These are phyloP conservation scores for Pelodytes ibericus DNA, from an alignment of 2,797 vertebrate species.

Conservation along the genomic window DNA sequence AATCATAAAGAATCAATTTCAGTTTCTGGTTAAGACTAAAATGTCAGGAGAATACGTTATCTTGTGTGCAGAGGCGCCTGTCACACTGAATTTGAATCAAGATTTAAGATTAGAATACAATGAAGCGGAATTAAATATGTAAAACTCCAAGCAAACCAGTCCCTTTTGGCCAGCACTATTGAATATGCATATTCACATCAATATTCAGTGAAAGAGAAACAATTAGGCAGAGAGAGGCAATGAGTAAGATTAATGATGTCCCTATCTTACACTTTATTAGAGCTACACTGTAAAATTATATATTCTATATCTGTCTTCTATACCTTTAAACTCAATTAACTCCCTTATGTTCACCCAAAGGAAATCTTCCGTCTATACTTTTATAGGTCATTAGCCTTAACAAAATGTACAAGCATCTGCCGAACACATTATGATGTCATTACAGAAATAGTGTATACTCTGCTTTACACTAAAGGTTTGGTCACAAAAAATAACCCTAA, in stretches of 20 bases:
- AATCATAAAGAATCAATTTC: constrained; percentile 52
- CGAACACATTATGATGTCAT: constrained; percentile 1
- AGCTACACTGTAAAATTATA: constrained; percentile 39
- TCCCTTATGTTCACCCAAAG: constrained; percentile 50
- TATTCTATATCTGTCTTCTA: constrained; percentile 22
- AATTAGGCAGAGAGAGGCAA: constrained; percentile 48
- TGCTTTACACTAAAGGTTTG: not conserved
- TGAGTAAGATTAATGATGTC: constrained; percentile 51
- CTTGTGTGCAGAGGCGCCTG: constrained; percentile 34
- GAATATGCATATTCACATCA: constrained; percentile 51
- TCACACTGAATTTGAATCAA: constrained; percentile 47
- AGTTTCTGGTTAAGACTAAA: constrained; percentile 46
- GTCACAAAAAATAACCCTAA: constrained; percentile 21
- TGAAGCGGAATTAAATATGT: constrained; percentile 49
- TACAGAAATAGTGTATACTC: constrained; percentile 10
- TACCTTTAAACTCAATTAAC: constrained; percentile 51
- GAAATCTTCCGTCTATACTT: constrained; percentile 24
- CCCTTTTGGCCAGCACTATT: constrained; percentile 39
- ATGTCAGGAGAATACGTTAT: constrained; percentile 46
- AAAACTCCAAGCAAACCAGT: constrained; percentile 30
- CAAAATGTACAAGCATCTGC: constrained; percentile 24
- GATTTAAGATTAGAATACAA: constrained; percentile 48
- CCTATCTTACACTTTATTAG: constrained; percentile 37
- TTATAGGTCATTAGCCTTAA: constrained; percentile 30
- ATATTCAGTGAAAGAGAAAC: constrained; percentile 50